Evolutionary conservation across 2,113 vertebrate species (phyloP).

Genomic region (Kryptolebias marmoratus): DNA sequence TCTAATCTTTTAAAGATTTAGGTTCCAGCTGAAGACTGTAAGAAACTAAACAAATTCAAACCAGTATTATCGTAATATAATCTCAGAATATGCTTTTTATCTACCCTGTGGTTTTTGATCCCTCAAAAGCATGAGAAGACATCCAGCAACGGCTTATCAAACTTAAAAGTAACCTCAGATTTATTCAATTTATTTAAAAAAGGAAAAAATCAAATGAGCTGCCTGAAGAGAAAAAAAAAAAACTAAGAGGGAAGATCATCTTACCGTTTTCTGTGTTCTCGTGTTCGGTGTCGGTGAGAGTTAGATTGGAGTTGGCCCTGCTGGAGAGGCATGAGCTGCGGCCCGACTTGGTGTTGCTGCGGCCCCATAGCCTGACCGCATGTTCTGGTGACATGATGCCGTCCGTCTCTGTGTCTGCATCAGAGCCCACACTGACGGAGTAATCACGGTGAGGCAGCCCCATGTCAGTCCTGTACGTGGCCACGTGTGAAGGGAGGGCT

Average conservation of each 20-base stretch:
- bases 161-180: not conserved
- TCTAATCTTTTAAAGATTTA: too few relatives aligned
- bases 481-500: conserved; percentile 84
- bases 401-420: conserved; percentile 91
- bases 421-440: conserved; percentile 89
- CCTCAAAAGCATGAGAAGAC: too few relatives aligned
- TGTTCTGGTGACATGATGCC: conserved; percentile 92
- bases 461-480: conserved; percentile 88
- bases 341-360: conserved; percentile 90
- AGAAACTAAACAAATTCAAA: too few relatives aligned
- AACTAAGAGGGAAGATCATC: conserved; percentile 29
- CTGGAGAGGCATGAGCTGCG: conserved; percentile 98
- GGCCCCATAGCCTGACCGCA: conserved; percentile 90
- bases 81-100: too few relatives aligned
- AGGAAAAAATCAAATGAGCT: not conserved
- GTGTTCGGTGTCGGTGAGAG: conserved; percentile 95
- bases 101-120: too few relatives aligned
- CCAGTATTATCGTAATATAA: too few relatives aligned
- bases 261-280: conserved; percentile 97
- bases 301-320: conserved; percentile 97
- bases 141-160: too few relatives aligned
- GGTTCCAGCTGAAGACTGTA: too few relatives aligned
- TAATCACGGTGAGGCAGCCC: conserved; percentile 91
- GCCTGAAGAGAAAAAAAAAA: not conserved
- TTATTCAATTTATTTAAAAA: not conserved